A percentile compares a stretch with the other conserved stretches of the same genome.
Conservation (phyloP, 2,113 vertebrate genomes). For the Smithornis capensis region DNA sequence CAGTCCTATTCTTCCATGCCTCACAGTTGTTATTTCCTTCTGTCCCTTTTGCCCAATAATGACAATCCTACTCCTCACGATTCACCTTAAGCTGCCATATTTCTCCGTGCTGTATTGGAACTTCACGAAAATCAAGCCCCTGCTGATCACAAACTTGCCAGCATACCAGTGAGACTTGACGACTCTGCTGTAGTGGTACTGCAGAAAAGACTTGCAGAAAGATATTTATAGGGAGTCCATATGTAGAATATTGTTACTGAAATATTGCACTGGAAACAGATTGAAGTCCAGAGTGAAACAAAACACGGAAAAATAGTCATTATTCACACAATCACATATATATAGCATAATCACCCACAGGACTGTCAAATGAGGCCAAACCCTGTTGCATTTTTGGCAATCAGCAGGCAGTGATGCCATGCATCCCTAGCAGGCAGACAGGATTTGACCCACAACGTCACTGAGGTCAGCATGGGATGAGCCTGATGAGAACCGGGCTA, state of each 20-base stretch:
- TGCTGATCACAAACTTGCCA: not conserved
- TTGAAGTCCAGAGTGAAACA: not conserved
- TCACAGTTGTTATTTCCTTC: not conserved
- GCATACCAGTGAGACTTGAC: not conserved
- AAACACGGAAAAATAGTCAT: not conserved
- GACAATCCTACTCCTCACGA: not conserved
- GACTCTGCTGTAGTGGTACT: not conserved
- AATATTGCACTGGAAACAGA: not conserved
- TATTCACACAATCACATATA: not conserved
- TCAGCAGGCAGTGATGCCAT: not conserved
- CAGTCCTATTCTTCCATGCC: not conserved
- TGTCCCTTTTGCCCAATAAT: not conserved
- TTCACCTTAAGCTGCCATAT: not conserved
- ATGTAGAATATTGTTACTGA: not conserved
- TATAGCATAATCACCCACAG: not conserved
- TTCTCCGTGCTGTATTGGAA: not conserved
- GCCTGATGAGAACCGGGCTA: not conserved
- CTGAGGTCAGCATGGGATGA: not conserved
- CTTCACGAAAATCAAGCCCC: not conserved
- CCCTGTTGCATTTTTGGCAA: not conserved
- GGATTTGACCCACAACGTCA: not conserved
- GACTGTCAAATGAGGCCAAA: not conserved
- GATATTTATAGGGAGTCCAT: not conserved
- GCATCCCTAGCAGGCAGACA: not conserved
- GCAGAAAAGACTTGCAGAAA: not conserved